These are phyloP conservation scores for Drosophila cracens DNA, from an alignment of 2,888 invertebrate species.

Conservation along the genomic window DNA sequence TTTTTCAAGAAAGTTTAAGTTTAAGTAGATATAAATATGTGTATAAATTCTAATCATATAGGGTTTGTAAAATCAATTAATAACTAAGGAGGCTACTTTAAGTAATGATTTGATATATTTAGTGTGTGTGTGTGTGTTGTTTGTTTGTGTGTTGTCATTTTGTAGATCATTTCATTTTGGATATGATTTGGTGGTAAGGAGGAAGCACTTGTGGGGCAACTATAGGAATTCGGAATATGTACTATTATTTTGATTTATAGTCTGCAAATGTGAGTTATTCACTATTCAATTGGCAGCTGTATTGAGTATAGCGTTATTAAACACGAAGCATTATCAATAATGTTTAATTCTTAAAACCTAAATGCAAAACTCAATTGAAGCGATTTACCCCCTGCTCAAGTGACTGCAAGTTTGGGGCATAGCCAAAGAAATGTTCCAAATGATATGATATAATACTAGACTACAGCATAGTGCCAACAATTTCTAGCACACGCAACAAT, in stretches of 20 bases:
- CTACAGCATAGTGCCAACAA: constrained; percentile 30
- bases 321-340: constrained; percentile 35
- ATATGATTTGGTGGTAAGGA: constrained; percentile 61
- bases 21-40: constrained; percentile 53
- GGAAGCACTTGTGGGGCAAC: constrained; percentile 74
- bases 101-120: constrained; percentile 69
- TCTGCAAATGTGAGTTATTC: constrained; percentile 26
- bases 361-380: constrained; percentile 51
- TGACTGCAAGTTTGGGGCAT: constrained; percentile 8
- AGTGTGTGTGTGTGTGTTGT: constrained; percentile 22
- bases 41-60: constrained; percentile 56
- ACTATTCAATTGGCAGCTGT: constrained; percentile 57
- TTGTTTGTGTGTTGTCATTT: constrained; percentile 4
- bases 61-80: constrained; percentile 61
- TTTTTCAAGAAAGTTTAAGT: constrained; percentile 41
- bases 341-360: constrained; percentile 45
- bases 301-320: constrained; percentile 33
- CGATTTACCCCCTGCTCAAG: constrained; percentile 43
- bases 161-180: constrained; percentile 40
- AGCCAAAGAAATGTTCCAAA: constrained; percentile 20
- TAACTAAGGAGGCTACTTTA: constrained; percentile 73
- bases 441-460: constrained; percentile 57
- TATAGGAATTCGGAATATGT: constrained; percentile 62
- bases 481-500: constrained; percentile 5
- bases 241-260: constrained; percentile 49